These are phyloP conservation scores for Pocota personata DNA, from an alignment of 2,888 invertebrate species.

Conservation along the genomic window DNA sequence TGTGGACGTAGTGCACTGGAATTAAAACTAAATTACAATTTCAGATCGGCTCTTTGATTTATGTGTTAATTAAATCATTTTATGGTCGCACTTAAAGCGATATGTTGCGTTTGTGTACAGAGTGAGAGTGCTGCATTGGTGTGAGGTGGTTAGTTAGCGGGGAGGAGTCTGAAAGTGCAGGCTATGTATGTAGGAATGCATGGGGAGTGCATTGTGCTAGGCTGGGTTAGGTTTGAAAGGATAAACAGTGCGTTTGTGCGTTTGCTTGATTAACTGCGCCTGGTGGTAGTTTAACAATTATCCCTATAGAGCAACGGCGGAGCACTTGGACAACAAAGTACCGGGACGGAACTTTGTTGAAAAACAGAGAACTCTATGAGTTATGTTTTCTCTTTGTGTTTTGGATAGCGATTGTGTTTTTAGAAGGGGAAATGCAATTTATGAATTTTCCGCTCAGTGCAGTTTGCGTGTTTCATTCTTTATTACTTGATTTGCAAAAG, in stretches of 20 bases:
- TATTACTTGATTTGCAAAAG: neutral
- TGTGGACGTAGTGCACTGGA: slow-evolving; percentile 71
- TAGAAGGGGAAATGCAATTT: slow-evolving; percentile 1
- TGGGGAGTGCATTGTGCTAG: slow-evolving; percentile 11
- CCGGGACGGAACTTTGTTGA: slow-evolving; percentile 19
- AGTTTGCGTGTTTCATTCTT: neutral
- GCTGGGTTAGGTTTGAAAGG: slow-evolving; percentile 18
- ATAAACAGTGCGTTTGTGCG: slow-evolving; percentile 61
- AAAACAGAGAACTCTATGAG: slow-evolving; percentile 29
- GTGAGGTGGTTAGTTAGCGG: slow-evolving; percentile 23
- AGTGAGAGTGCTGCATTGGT: slow-evolving; percentile 40
- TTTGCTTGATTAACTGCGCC: slow-evolving; percentile 62
- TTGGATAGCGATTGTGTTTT: slow-evolving; percentile 1
- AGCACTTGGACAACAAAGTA: slow-evolving; percentile 13
- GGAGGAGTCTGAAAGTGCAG: slow-evolving; percentile 14
- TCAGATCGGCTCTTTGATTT: slow-evolving; percentile 78
- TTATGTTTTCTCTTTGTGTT: slow-evolving; percentile 34
- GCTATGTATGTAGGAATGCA: too few relatives aligned
- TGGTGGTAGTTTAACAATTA: slow-evolving; percentile 60
- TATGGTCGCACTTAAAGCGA: slow-evolving; percentile 77
- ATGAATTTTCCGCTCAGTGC: neutral
- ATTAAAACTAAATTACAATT: slow-evolving; percentile 79
- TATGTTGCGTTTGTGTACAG: slow-evolving; percentile 64
- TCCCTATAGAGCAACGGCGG: slow-evolving; percentile 18
- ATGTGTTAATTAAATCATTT: slow-evolving; percentile 80